phyloP scores from a whole-genome alignment of 1,140 invertebrate species.

The Stenopsyche tienmushanensis region DNA sequence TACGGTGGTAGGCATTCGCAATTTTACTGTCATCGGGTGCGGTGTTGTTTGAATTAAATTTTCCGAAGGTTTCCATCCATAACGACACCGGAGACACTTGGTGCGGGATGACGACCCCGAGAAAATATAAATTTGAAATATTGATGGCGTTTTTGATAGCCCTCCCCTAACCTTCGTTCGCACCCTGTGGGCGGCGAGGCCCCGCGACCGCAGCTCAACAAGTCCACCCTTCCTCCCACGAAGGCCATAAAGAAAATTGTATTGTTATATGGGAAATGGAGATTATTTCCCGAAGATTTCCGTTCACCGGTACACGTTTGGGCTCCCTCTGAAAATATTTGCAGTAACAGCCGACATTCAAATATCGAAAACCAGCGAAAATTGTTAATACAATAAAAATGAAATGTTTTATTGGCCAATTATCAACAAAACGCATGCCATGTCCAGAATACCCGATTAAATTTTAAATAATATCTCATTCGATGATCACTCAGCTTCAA shows the following conservation, averaged over 20 bases:
- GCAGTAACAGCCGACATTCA: too few relatives aligned
- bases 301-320: too few relatives aligned
- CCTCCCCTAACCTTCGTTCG: constrained; percentile 22
- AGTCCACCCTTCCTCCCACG: constrained; percentile 28
- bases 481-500: too few relatives aligned
- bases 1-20: too few relatives aligned
- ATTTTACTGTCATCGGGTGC: background rate
- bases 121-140: constrained; percentile 43
- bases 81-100: constrained; percentile 26
- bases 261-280: constrained; percentile 27
- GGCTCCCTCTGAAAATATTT: too few relatives aligned
- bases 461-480: too few relatives aligned
- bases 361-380: too few relatives aligned
- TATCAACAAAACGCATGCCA: too few relatives aligned
- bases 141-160: constrained; percentile 41
- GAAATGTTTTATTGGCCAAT: too few relatives aligned
- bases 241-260: constrained; percentile 40
- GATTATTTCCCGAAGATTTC: constrained; percentile 30
- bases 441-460: too few relatives aligned
- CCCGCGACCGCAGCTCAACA: constrained; percentile 33
- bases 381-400: too few relatives aligned
- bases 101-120: constrained; percentile 25
- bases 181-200: background rate
- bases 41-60: constrained; percentile 36
- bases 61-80: constrained; percentile 27